Percentiles rank a stretch among this genome's conserved stretches.
These are phyloP conservation scores for Drosophila ustulata DNA, from an alignment of 2,888 invertebrate species.

Conservation along the genomic window DNA sequence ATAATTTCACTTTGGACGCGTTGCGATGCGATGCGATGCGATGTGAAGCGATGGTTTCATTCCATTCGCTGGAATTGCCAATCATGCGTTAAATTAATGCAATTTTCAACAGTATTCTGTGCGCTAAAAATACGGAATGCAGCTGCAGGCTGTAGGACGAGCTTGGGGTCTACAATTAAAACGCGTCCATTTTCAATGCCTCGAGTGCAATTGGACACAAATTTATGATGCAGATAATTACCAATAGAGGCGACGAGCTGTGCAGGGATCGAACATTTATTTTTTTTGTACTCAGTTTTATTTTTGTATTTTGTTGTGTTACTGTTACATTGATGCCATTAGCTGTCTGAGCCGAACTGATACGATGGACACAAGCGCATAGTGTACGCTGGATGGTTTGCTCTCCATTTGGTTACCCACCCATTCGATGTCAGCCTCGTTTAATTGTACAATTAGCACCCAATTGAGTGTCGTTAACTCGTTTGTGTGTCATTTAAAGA, in stretches of 20 bases:
- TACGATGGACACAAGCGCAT: conserved; percentile 25
- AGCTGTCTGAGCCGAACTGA: conserved; percentile 63
- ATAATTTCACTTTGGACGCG: conserved; percentile 67
- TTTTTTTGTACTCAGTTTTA: conserved; percentile 11
- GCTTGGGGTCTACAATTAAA: conserved; percentile 55
- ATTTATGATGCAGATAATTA: conserved; percentile 81
- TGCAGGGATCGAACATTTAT: conserved; percentile 30
- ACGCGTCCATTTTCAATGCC: conserved; percentile 47
- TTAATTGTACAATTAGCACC: conserved; percentile 82
- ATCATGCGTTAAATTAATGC: conserved; percentile 81
- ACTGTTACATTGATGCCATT: conserved; percentile 58
- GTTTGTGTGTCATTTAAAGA: conserved; percentile 59
- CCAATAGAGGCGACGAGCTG: conserved; percentile 59
- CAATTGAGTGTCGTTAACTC: conserved; percentile 80
- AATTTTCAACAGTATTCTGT: conserved; percentile 55
- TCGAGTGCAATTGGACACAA: conserved; percentile 65
- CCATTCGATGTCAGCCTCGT: conserved; percentile 40
- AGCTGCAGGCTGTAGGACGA: too few species aligned
- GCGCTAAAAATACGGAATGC: conserved; percentile 31
- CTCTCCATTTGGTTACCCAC: conserved; percentile 11
- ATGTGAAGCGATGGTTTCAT: conserved; percentile 24
- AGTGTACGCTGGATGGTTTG: conserved; percentile 23
- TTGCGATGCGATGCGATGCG: conserved; percentile 26
- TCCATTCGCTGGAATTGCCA: conserved; percentile 57
- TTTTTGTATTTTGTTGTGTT: conserved; percentile 19